These are phyloP conservation scores for Tyria jacobaeae DNA, from an alignment of 2,888 invertebrate species.

Conservation along the genomic window DNA sequence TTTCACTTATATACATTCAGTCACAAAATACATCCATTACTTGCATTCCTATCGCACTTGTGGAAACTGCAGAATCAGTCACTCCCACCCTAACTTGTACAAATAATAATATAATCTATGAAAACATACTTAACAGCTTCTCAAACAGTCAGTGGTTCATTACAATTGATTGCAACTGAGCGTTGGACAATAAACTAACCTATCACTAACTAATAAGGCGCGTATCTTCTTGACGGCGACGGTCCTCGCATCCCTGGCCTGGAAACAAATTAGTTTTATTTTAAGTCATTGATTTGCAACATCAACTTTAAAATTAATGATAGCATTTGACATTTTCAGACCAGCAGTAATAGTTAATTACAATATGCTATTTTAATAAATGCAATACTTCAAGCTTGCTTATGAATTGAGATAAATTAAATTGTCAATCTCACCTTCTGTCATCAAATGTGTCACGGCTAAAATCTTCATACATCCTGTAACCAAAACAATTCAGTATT, in stretches of 20 bases:
- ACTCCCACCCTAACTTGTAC: conserved; percentile 59
- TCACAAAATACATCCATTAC: conserved; percentile 59
- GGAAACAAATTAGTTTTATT: conserved; percentile 66
- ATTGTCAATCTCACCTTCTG: conserved; percentile 87
- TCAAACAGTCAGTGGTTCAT: conserved; percentile 62
- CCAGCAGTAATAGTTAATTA: too few species aligned
- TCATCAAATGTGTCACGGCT: conserved; percentile 96
- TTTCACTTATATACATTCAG: conserved; percentile 79
- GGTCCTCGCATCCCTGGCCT: conserved; percentile 93
- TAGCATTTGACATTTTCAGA: too few species aligned
- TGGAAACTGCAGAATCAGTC: conserved; percentile 63
- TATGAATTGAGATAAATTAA: too few species aligned
- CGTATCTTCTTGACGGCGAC: conserved; percentile 94
- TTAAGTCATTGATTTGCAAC: background rate
- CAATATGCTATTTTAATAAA: background rate
- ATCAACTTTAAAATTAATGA: background rate
- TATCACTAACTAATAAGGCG: conserved; percentile 89
- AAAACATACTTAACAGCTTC: conserved; percentile 58
- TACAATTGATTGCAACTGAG: conserved; percentile 56
- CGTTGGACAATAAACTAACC: conserved; percentile 49
- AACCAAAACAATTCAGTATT: conserved; percentile 51
- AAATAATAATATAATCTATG: conserved; percentile 64
- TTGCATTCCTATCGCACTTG: conserved; percentile 60
- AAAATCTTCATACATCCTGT: conserved; percentile 94
- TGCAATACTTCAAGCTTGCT: too few species aligned